A percentile compares a stretch with the other conserved stretches of the same genome.
Evolutionary conservation across 2,797 vertebrate species (phyloP).

Genomic region (Phylloscopus collybita): DNA sequence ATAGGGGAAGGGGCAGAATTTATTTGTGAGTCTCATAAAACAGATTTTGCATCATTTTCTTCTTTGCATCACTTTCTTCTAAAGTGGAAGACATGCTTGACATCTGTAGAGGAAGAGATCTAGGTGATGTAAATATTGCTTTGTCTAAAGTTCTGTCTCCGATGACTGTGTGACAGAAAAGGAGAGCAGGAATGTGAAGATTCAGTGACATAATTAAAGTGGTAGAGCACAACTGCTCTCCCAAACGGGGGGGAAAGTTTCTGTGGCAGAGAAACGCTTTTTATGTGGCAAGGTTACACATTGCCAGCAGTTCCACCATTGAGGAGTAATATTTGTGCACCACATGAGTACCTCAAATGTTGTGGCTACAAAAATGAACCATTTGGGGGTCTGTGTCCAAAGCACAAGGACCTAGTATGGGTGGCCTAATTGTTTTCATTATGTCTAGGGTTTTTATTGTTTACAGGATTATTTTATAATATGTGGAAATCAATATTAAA

Average conservation of each 20-base stretch:
- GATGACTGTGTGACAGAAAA: background rate
- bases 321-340: background rate
- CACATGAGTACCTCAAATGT: background rate
- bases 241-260: rapidly evolving
- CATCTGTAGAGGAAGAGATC: background rate
- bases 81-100: background rate
- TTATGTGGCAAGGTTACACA: background rate
- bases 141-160: background rate
- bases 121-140: background rate
- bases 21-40: background rate
- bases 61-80: background rate
- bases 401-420: background rate
- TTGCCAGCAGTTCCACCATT: background rate
- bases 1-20: background rate
- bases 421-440: background rate
- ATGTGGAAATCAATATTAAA: background rate
- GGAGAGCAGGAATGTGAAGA: background rate
- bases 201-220: background rate
- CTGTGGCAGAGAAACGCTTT: background rate
- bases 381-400: background rate
- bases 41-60: background rate
- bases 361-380: background rate
- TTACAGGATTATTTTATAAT: background rate
- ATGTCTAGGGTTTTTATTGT: background rate
- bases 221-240: background rate